Percentiles rank a stretch among this genome's conserved stretches.
Conservation (phyloP, 2,113 vertebrate species). For the Myotis yumanensis region DNA sequence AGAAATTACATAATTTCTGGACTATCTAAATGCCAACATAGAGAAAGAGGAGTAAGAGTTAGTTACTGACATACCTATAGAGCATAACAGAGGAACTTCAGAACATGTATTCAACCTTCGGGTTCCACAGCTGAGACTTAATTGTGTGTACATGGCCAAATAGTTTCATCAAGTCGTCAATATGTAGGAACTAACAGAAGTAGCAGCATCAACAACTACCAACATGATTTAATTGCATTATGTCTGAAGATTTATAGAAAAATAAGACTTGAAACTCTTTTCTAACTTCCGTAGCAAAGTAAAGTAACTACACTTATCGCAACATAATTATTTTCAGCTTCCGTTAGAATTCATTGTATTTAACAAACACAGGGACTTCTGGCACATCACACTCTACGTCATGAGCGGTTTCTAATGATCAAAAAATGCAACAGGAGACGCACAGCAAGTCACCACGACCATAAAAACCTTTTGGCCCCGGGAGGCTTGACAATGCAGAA, state of each 20-base stretch:
- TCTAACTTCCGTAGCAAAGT: background rate
- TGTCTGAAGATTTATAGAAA: background rate
- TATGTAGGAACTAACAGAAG: slow-evolving; percentile 24
- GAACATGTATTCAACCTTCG: background rate
- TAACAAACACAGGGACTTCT: background rate
- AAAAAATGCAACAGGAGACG: background rate
- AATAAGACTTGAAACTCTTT: background rate
- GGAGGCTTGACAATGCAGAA: background rate
- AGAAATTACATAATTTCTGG: slow-evolving; percentile 27
- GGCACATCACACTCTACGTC: background rate
- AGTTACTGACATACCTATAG: background rate
- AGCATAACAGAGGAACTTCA: background rate
- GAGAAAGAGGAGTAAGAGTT: background rate
- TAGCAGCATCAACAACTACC: slow-evolving; percentile 40
- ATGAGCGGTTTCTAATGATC: background rate
- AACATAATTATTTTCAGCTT: background rate
- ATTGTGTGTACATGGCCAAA: background rate
- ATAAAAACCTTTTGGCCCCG: background rate
- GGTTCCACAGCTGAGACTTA: background rate
- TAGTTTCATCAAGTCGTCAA: background rate
- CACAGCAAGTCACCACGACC: background rate
- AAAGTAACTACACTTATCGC: background rate
- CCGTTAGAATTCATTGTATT: background rate
- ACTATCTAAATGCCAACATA: background rate
- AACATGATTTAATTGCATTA: background rate